Percentiles rank a stretch among this genome's conserved stretches.
phyloP scores from a whole-genome alignment of 2,113 vertebrate genomes.

The Silurus glanis region DNA sequence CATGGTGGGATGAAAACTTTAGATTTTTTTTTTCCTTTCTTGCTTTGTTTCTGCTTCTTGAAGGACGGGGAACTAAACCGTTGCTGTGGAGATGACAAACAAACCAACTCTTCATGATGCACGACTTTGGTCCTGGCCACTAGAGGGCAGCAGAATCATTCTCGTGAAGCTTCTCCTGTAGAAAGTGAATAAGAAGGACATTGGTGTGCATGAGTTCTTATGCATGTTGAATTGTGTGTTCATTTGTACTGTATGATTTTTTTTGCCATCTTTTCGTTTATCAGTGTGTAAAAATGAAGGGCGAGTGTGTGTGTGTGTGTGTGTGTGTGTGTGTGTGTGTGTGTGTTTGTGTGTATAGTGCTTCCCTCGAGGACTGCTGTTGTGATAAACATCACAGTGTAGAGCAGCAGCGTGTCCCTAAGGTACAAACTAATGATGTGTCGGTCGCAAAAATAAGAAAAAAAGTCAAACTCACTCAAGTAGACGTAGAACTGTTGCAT shows the following conservation, averaged over 20 bases:
- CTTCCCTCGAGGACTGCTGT: slow-evolving; percentile 73
- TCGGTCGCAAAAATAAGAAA: background rate
- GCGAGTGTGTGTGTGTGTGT: too few relatives aligned
- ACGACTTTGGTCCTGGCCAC: slow-evolving; percentile 39
- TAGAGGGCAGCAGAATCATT: slow-evolving; percentile 66
- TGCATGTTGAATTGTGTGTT: background rate
- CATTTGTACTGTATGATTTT: background rate
- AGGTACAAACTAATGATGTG: slow-evolving; percentile 50
- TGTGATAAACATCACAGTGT: slow-evolving; percentile 72
- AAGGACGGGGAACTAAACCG: slow-evolving; percentile 50
- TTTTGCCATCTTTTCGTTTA: background rate
- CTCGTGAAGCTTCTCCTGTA: background rate
- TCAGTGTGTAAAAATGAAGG: slow-evolving; percentile 35
- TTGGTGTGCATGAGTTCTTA: background rate
- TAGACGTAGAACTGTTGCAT: too few relatives aligned
- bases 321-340: too few relatives aligned
- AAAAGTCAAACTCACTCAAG: too few relatives aligned
- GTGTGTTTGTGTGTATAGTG: slow-evolving; percentile 44
- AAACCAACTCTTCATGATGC: slow-evolving; percentile 39
- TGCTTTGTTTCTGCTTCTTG: background rate
- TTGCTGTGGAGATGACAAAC: slow-evolving; percentile 61
- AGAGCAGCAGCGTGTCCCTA: slow-evolving; percentile 70
- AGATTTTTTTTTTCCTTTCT: background rate
- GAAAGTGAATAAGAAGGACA: background rate
- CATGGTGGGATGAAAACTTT: slow-evolving; percentile 55